phyloP scores from a whole-genome alignment of 2,888 invertebrate species.

The Linhomoeus sp. region DNA sequence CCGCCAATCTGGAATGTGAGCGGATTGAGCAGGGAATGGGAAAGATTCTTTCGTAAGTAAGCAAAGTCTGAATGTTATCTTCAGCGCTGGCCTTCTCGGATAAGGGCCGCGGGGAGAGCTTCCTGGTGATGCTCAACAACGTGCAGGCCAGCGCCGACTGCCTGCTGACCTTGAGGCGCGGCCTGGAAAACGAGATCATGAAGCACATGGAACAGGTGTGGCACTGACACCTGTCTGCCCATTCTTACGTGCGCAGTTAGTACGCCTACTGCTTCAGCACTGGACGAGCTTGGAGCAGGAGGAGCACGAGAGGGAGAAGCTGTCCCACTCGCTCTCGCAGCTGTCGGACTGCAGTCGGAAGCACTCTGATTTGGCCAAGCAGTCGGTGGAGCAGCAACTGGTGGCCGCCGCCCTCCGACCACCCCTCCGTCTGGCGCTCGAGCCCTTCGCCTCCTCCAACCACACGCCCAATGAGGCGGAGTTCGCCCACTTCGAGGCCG shows the following conservation, averaged over 20 bases:
- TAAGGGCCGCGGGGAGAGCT: constrained; percentile 9
- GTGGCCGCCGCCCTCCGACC: constrained; percentile 58
- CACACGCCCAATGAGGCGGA: constrained; percentile 68
- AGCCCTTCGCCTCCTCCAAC: constrained; percentile 51
- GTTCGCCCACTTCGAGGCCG: constrained; percentile 49
- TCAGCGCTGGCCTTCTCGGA: background rate
- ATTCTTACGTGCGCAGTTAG: too few relatives aligned
- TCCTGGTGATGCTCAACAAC: constrained; percentile 62
- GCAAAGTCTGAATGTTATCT: too few relatives aligned
- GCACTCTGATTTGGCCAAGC: too few relatives aligned
- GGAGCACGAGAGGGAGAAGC: too few relatives aligned
- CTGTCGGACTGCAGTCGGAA: too few relatives aligned
- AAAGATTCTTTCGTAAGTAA: too few relatives aligned
- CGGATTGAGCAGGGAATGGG: too few relatives aligned
- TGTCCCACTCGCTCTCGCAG: too few relatives aligned
- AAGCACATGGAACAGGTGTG: too few relatives aligned
- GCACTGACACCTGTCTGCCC: too few relatives aligned
- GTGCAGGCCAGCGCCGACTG: constrained; percentile 76
- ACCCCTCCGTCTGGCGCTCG: constrained; percentile 58
- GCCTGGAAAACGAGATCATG: constrained; percentile 49
- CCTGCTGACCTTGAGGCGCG: constrained; percentile 56
- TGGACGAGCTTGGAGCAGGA: too few relatives aligned
- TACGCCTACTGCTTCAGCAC: too few relatives aligned
- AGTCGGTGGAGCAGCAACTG: constrained; percentile 42
- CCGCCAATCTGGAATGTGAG: background rate